phyloP scores from a whole-genome alignment of 2,113 vertebrate genomes.

The Gallinago media region DNA sequence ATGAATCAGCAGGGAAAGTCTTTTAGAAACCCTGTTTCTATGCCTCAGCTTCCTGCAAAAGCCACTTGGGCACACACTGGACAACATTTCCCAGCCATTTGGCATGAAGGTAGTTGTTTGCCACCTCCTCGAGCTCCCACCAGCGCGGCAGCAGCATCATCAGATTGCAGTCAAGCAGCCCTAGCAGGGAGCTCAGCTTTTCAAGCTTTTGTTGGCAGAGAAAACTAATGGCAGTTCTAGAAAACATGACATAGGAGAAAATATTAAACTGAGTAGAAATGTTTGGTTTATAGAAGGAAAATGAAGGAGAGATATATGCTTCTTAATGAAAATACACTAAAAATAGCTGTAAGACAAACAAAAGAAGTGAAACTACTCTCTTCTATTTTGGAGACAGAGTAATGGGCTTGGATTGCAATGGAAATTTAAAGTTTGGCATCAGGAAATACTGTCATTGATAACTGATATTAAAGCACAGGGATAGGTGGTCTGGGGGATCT shows the following conservation, averaged over 20 bases:
- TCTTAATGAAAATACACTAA: not conserved
- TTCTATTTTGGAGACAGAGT: not conserved
- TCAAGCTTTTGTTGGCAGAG: not conserved
- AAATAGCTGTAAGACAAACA: not conserved
- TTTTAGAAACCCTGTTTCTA: not conserved
- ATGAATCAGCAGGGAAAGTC: fast-evolving
- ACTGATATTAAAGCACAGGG: not conserved
- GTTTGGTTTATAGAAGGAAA: not conserved
- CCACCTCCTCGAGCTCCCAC: not conserved
- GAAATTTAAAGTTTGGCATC: not conserved
- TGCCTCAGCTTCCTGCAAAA: not conserved
- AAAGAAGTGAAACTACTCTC: not conserved
- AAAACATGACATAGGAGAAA: not conserved
- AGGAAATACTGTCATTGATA: not conserved
- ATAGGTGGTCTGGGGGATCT: not conserved
- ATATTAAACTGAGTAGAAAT: not conserved
- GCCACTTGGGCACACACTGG: not conserved
- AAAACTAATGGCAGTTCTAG: not conserved
- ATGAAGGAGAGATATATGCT: not conserved
- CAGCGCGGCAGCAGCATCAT: not conserved
- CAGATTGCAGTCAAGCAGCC: not conserved
- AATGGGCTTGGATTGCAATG: fast-evolving
- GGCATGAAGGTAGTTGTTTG: not conserved
- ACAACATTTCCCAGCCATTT: not conserved
- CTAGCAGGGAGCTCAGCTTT: constrained; percentile 15